phyloP scores from a whole-genome alignment of 2,797 vertebrate species.

The Channa striata region DNA sequence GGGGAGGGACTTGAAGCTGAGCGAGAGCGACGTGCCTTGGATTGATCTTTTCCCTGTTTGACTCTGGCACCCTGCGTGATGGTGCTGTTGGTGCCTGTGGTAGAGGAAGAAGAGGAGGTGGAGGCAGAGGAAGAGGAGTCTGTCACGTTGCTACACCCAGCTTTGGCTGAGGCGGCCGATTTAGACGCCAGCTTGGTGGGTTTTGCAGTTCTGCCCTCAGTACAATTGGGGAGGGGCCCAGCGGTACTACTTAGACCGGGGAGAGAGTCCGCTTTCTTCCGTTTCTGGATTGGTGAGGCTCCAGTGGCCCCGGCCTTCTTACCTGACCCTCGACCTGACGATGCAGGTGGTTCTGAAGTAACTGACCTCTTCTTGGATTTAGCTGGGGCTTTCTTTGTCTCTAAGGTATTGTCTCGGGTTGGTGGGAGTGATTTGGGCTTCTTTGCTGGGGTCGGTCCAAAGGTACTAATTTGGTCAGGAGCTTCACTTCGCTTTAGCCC shows the following conservation, averaged over 20 bases:
- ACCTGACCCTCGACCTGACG: conserved; percentile 91
- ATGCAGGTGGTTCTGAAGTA: conserved; percentile 87
- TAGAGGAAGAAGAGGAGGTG: conserved; percentile 96
- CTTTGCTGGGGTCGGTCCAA: conserved; percentile 93
- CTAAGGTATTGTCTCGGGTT: conserved; percentile 82
- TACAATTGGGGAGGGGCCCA: conserved; percentile 92
- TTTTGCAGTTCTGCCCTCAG: conserved; percentile 97
- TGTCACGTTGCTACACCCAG: conserved; percentile 99
- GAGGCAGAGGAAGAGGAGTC: conserved; percentile 98
- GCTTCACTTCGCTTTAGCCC: conserved; percentile 96
- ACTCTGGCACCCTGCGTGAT: conserved; percentile 93
- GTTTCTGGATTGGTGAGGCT: conserved; percentile 93
- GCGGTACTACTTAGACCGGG: conserved; percentile 92
- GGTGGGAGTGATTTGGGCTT: conserved; percentile 92
- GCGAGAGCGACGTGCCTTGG: conserved; percentile 95
- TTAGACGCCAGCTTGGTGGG: conserved; percentile 99
- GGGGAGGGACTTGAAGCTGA: conserved; percentile 98
- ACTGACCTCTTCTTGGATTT: conserved; percentile 96
- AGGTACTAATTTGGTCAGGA: conserved; percentile 93
- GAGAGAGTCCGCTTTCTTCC: conserved; percentile 95
- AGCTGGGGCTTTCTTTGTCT: conserved; percentile 84
- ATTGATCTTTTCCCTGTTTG: conserved; percentile 99
- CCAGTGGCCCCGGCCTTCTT: conserved; percentile 93
- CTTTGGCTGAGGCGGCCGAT: conserved; percentile 99
- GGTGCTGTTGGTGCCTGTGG: conserved; percentile 88